These are phyloP conservation scores for Clistopyga incitator DNA, from an alignment of 2,888 invertebrate species.

Conservation along the genomic window DNA sequence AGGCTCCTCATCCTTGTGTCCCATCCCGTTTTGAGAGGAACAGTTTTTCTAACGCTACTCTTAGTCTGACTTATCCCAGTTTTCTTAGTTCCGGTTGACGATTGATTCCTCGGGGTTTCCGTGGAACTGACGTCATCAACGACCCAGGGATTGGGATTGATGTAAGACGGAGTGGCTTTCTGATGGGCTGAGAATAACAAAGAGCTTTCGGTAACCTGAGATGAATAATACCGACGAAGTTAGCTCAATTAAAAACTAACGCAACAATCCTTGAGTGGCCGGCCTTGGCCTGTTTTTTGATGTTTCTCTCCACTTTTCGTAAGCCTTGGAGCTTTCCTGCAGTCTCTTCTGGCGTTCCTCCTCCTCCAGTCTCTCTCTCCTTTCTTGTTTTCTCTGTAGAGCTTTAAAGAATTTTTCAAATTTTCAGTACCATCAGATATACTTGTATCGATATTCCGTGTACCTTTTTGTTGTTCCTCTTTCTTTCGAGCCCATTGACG, in stretches of 20 bases:
- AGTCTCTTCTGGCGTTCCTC: slow-evolving; percentile 85
- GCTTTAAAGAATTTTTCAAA: slow-evolving; percentile 64
- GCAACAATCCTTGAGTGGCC: slow-evolving; percentile 87
- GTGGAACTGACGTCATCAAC: slow-evolving; percentile 73
- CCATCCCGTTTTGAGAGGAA: slow-evolving; percentile 67
- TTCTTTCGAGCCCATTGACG: slow-evolving; percentile 87
- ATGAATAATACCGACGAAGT: slow-evolving; percentile 18
- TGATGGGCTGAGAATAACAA: slow-evolving; percentile 86
- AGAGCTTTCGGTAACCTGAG: neutral
- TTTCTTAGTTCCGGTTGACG: slow-evolving; percentile 57
- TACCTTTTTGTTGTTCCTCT: slow-evolving; percentile 87
- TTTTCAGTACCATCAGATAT: slow-evolving; percentile 4
- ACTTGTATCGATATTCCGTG: neutral
- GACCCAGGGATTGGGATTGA: slow-evolving; percentile 89
- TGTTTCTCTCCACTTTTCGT: slow-evolving; percentile 87
- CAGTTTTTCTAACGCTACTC: slow-evolving; percentile 63
- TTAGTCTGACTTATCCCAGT: slow-evolving; percentile 53
- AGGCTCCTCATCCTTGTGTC: slow-evolving; percentile 17
- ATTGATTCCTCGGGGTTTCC: slow-evolving; percentile 54
- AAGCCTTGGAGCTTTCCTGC: slow-evolving; percentile 86
- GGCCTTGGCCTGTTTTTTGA: slow-evolving; percentile 88
- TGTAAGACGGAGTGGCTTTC: slow-evolving; percentile 88
- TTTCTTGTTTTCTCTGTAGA: slow-evolving; percentile 84
- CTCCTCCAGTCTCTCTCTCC: slow-evolving; percentile 84
- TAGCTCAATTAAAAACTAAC: slow-evolving; percentile 84